Conservation (phyloP, 2,113 vertebrate genomes). For the Megaleporinus macrocephalus region DNA sequence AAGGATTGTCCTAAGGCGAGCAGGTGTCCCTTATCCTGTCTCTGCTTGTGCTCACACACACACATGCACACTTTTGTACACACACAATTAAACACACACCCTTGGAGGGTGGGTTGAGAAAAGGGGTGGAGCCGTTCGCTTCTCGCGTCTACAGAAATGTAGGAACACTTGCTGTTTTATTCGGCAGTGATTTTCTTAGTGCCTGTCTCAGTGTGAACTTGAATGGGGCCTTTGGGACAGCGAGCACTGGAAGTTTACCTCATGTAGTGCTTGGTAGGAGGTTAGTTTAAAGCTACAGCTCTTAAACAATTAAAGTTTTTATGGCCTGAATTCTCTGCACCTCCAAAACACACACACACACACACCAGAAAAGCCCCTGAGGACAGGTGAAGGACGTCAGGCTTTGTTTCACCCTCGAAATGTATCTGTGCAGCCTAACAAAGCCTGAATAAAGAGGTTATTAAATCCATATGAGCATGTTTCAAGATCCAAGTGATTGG, state of each 20-base stretch:
- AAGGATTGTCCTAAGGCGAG: slow-evolving; percentile 29
- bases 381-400: neutral
- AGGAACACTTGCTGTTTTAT: slow-evolving; percentile 35
- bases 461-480: neutral
- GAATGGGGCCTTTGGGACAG: slow-evolving; percentile 28
- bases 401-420: neutral
- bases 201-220: slow-evolving; percentile 17
- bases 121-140: neutral
- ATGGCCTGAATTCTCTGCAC: neutral
- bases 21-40: slow-evolving; percentile 52
- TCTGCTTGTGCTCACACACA: neutral
- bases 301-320: slow-evolving; percentile 46
- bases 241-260: neutral
- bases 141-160: neutral
- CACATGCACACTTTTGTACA: neutral
- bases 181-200: slow-evolving; percentile 18
- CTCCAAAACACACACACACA: neutral
- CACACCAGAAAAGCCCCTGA: slow-evolving; percentile 19
- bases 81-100: slow-evolving; percentile 2
- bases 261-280: slow-evolving; percentile 40
- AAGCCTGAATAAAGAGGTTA: neutral
- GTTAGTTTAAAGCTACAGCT: slow-evolving; percentile 37
- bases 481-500: neutral
- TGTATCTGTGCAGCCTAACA: neutral
- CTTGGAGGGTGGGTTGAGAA: neutral